Percentiles rank a stretch among this genome's conserved stretches.
These are phyloP conservation scores for Scaptodrosophila latifasciaeformis DNA, from an alignment of 2,888 invertebrate species.

Conservation along the genomic window DNA sequence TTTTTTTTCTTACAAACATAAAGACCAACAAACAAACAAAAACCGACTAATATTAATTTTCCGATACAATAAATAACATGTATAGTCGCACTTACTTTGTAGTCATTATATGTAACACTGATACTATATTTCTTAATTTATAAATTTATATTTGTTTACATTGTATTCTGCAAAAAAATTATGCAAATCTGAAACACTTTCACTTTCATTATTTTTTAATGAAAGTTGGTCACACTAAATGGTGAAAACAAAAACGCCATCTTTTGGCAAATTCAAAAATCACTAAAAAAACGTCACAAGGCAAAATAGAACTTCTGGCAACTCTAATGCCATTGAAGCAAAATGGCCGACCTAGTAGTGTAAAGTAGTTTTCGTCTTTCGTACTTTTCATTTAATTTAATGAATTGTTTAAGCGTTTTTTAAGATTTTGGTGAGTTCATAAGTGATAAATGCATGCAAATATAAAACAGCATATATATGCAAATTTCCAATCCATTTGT, in stretches of 20 bases:
- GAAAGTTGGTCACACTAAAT: no score
- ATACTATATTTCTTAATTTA: no score
- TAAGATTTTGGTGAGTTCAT: slow-evolving; percentile 59
- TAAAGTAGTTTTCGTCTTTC: slow-evolving; percentile 53
- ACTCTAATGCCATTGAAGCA: slow-evolving; percentile 23
- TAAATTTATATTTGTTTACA: no score
- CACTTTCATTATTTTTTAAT: slow-evolving; percentile 15
- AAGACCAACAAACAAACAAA: no score
- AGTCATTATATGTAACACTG: slow-evolving; percentile 36
- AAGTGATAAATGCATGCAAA: not conserved
- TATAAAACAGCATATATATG: not conserved
- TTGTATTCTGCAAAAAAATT: slow-evolving; percentile 34
- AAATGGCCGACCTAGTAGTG: slow-evolving; percentile 60
- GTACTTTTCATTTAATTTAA: slow-evolving; percentile 63
- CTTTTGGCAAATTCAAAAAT: slow-evolving; percentile 29
- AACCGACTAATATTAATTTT: no score
- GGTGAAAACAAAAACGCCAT: not conserved
- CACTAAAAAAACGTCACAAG: no score
- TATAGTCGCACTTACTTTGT: slow-evolving; percentile 51
- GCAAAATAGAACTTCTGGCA: no score
- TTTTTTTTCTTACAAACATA: no score
- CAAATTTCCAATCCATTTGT: slow-evolving; percentile 13
- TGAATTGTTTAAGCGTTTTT: slow-evolving; percentile 59
- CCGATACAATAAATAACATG: no score
- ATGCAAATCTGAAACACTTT: slow-evolving; percentile 8